Conservation (phyloP, 2,113 vertebrate genomes). For the Vulpes lagopus region DNA sequence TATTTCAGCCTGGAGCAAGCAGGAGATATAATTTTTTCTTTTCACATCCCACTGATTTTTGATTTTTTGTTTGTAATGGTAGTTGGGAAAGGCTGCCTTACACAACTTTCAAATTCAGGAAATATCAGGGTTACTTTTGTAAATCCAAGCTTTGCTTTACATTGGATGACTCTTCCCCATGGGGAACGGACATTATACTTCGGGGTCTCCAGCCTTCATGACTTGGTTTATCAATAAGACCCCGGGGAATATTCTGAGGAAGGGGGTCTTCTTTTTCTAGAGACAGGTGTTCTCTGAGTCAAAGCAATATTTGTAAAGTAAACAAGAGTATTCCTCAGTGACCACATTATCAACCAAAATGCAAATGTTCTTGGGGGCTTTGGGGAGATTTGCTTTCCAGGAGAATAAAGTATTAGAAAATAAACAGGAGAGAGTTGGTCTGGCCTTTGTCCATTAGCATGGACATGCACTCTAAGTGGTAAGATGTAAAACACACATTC, state of each 20-base stretch:
- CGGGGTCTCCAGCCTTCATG: background rate
- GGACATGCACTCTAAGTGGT: background rate
- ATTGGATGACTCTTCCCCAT: background rate
- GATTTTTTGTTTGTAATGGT: background rate
- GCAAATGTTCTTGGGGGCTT: background rate
- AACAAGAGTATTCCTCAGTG: background rate
- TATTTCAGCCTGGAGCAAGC: background rate
- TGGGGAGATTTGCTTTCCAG: background rate
- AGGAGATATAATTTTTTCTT: background rate
- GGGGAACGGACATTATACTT: background rate
- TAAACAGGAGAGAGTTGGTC: background rate
- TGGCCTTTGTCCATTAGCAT: background rate
- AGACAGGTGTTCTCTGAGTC: background rate
- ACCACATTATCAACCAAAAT: background rate
- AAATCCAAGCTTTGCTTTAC: background rate
- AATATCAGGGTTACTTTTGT: background rate
- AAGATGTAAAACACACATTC: background rate
- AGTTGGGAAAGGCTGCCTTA: background rate
- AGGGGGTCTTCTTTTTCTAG: background rate
- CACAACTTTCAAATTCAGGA: background rate
- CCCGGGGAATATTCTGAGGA: background rate
- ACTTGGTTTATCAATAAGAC: background rate
- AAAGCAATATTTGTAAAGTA: background rate
- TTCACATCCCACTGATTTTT: background rate
- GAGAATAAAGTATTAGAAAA: background rate